A percentile compares a stretch with the other conserved stretches of the same genome.
Conservation (phyloP, 2,113 vertebrate species). For the Crocuta crocuta region DNA sequence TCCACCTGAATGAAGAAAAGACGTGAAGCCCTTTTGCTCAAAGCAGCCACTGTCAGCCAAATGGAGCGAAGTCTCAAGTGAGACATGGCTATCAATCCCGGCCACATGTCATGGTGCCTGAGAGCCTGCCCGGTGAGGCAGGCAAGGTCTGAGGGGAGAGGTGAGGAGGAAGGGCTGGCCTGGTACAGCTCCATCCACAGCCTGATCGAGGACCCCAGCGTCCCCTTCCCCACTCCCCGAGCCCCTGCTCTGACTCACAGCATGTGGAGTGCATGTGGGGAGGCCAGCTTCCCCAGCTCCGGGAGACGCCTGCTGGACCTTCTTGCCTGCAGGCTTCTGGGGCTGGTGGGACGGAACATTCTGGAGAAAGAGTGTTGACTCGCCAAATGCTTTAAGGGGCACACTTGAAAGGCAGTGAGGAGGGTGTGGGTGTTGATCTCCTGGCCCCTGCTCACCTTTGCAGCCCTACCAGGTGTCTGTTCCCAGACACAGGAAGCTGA, state of each 20-base stretch:
- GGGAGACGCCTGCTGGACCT: background rate
- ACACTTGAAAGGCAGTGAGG: constrained; percentile 26
- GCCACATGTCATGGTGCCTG: background rate
- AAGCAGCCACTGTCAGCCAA: background rate
- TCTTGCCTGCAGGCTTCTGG: background rate
- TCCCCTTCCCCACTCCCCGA: rapidly evolving
- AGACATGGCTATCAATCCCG: background rate
- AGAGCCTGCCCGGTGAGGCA: background rate
- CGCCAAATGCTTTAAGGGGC: background rate
- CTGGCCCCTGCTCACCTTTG: background rate
- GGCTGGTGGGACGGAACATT: background rate
- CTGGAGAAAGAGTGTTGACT: constrained; percentile 31
- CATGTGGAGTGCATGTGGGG: rapidly evolving
- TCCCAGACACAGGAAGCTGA: constrained; percentile 51
- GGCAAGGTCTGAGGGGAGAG: background rate
- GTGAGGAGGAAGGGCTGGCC: background rate
- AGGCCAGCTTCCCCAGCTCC: background rate
- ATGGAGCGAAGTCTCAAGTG: background rate
- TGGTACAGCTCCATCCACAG: too few species aligned
- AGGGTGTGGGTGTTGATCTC: background rate
- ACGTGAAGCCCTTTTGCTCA: background rate
- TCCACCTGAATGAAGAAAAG: background rate
- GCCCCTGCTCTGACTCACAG: background rate
- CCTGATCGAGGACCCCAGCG: rapidly evolving
- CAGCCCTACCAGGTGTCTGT: background rate